phyloP scores from a whole-genome alignment of 2,113 vertebrate genomes.

The Malurus cyaneus region DNA sequence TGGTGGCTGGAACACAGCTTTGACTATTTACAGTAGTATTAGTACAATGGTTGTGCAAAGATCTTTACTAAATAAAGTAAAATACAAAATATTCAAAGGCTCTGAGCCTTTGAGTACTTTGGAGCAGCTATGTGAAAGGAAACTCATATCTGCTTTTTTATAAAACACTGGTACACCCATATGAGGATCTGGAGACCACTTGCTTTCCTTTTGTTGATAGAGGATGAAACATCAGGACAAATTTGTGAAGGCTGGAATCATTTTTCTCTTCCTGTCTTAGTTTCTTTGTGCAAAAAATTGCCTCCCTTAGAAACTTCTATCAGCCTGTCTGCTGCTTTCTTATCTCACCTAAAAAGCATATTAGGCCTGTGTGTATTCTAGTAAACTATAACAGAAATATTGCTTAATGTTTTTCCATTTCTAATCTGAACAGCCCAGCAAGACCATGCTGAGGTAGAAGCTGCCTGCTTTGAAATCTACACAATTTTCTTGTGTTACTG shows the following conservation, averaged over 20 bases:
- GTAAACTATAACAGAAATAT: neutral
- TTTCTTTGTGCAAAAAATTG: neutral
- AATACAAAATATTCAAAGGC: neutral
- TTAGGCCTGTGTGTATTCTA: neutral
- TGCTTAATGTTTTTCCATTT: neutral
- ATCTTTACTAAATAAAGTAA: neutral
- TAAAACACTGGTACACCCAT: neutral
- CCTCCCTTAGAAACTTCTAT: neutral
- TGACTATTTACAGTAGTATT: neutral
- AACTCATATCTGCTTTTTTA: neutral
- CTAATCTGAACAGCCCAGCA: neutral
- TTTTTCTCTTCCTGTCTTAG: neutral
- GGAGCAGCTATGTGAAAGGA: neutral
- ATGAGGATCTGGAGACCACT: neutral
- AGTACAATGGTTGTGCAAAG: neutral
- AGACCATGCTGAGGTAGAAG: neutral
- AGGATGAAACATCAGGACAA: neutral
- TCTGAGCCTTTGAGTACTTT: neutral
- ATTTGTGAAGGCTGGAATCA: neutral
- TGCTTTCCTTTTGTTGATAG: neutral
- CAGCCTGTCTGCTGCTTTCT: neutral
- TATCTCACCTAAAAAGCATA: neutral
- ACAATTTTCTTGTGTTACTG: neutral
- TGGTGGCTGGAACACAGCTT: neutral
- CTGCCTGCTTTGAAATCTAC: neutral